phyloP scores from a whole-genome alignment of 1,140 invertebrate species.

The Panagrolaimus sp. region DNA sequence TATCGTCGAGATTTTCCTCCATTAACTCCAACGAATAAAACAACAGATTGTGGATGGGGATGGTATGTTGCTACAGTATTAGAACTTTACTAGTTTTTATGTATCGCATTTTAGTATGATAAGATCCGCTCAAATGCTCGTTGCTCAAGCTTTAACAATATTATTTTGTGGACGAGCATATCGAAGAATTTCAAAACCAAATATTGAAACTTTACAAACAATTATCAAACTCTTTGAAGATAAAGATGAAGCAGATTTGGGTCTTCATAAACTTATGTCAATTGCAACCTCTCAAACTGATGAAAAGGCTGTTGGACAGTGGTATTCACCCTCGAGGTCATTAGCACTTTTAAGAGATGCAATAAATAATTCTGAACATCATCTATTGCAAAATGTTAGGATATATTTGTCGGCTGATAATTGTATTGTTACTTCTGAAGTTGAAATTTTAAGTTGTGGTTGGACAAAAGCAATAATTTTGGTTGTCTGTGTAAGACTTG shows the following conservation, averaged over 20 bases:
- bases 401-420: conserved; percentile 30
- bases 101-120: neutral
- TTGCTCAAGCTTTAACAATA: neutral
- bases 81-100: too few relatives aligned
- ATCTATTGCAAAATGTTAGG: conserved; percentile 14
- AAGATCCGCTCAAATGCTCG: neutral
- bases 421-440: conserved; percentile 17
- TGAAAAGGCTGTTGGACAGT: conserved; percentile 8
- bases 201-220: neutral
- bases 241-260: neutral
- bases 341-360: conserved; percentile 2
- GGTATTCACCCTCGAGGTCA: neutral
- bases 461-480: conserved; percentile 33
- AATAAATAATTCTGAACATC: neutral
- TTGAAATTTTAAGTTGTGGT: conserved; percentile 21
- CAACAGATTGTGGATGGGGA: conserved; percentile 15
- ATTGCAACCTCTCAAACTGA: neutral
- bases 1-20: conserved; percentile 2
- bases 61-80: too few relatives aligned
- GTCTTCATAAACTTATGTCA: neutral
- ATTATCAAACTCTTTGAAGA: conserved; percentile 11
- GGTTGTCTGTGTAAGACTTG: conserved; percentile 18
- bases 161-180: neutral
- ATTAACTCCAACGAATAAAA: neutral
- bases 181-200: neutral